Percentiles rank a stretch among this genome's conserved stretches.
Conservation (phyloP, 2,888 invertebrate genomes). For the Nephrotoma appendiculata region DNA sequence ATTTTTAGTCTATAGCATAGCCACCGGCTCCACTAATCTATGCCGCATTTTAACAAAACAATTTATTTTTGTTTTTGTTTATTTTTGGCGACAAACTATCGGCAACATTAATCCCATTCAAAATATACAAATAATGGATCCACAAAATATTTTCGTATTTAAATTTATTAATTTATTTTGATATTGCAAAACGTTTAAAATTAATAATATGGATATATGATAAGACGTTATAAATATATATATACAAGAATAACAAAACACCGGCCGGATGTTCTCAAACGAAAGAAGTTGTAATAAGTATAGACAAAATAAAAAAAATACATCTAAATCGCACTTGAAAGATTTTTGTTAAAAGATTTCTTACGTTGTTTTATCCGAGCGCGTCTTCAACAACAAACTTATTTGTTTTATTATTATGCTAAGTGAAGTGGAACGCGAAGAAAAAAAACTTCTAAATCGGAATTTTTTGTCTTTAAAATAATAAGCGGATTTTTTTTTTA, state of each 20-base stretch:
- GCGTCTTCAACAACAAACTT: not conserved
- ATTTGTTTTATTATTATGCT: not conserved
- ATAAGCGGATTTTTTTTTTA: not conserved
- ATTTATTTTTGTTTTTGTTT: not conserved
- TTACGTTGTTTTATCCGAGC: not conserved
- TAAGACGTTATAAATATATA: not conserved
- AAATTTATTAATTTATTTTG: not conserved
- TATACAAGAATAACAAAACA: not conserved
- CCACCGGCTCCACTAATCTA: not conserved
- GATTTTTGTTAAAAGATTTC: not conserved
- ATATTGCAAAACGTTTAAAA: not conserved
- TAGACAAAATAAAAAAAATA: not conserved
- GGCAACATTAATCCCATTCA: not conserved
- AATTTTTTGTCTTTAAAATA: not conserved
- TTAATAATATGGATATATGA: not conserved
- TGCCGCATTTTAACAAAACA: not conserved
- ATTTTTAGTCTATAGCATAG: too few species aligned
- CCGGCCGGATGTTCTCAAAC: not conserved
- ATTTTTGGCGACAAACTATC: not conserved
- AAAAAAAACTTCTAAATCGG: not conserved
- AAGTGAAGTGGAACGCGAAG: not conserved
- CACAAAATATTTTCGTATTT: not conserved
- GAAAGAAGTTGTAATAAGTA: not conserved
- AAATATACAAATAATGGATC: not conserved
- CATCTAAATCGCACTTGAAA: not conserved